Evolutionary conservation across 2,797 vertebrate genomes (phyloP), one percentile per base, ranked within the genome.

Genomic region (Premnoplex brunnescens): DNA sequence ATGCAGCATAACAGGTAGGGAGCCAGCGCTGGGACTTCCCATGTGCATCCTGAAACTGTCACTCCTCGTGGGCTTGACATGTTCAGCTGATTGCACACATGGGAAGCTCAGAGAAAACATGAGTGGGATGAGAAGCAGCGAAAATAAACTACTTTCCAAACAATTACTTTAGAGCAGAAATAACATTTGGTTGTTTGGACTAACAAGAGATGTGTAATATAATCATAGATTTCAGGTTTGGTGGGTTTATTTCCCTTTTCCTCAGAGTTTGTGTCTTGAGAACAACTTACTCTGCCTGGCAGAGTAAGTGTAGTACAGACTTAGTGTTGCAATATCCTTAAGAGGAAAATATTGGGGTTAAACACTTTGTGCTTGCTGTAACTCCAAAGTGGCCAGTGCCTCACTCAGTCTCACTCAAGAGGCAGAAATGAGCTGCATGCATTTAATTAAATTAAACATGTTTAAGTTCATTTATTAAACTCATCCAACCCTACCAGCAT

Each of bases 1-100:
- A 55, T 99, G 99, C 97, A 99, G 99, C 95, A 99, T 99, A 91
- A 99, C 99, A 51, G 99, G 99, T 99, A 87, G 97, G 98, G 79
- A 55, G 18, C 46, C 43, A 84, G 17, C 15, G 27, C 37, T 52
- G 5, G 9, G 23, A 24, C 10, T 91, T 62, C 32, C n/a, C 43
- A 2, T 8, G 12, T 16, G 9, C 37, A 4, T 55, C 26, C 37
- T 69, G 39, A 81, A 56, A 73, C 67, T 39, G 34, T 51, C 62
- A 19, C 13, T 52, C 22, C 8, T 20, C 1, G 0, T 14, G 24
- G n/a, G 32, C 46, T 76, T 58, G 34, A 36, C 48, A 23, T 13
- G 13, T 60, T 75, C 23, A 62, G 18, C 30, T 32, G 44, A 64
- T 71, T 5, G 14, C 41, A 41, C 17, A 4, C 22, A 11, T 4